Evolutionary conservation across 2,797 vertebrate genomes (phyloP).

Genomic region (Chrysocyon brachyurus): DNA sequence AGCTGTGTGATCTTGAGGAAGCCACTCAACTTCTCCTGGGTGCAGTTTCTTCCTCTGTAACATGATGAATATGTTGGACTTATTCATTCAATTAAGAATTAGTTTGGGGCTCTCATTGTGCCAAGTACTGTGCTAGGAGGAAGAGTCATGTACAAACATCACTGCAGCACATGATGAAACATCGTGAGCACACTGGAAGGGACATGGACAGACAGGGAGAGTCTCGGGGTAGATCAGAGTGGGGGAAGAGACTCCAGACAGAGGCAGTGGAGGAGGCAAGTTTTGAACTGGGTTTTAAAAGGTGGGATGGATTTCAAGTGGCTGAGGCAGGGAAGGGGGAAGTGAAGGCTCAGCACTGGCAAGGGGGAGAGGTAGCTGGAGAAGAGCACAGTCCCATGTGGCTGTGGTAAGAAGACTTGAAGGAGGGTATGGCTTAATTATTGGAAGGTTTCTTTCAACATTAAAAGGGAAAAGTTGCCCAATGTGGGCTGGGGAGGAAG

Average conservation of each 20-base stretch:
- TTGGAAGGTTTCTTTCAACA: not conserved
- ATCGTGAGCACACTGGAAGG: accelerated
- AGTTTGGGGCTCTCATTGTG: not conserved
- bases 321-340: not conserved
- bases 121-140: not conserved
- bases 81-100: not conserved
- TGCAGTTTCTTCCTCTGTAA: not conserved
- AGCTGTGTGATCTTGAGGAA: not conserved
- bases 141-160: not conserved
- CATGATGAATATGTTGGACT: not conserved
- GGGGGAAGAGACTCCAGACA: not conserved
- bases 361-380: not conserved
- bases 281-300: not conserved
- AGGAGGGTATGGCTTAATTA: not conserved
- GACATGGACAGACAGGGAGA: accelerated
- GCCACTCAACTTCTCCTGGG: not conserved
- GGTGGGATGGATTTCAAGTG: not conserved
- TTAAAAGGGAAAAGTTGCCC: not conserved
- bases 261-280: not conserved
- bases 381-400: not conserved
- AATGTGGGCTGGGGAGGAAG: not conserved
- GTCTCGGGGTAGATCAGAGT: not conserved
- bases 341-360: not conserved
- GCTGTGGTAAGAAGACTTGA: not conserved
- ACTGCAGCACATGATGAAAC: accelerated